Base-by-base conservation (phyloP, 2,797 vertebrate species). In the Tapirus indicus region DNA sequence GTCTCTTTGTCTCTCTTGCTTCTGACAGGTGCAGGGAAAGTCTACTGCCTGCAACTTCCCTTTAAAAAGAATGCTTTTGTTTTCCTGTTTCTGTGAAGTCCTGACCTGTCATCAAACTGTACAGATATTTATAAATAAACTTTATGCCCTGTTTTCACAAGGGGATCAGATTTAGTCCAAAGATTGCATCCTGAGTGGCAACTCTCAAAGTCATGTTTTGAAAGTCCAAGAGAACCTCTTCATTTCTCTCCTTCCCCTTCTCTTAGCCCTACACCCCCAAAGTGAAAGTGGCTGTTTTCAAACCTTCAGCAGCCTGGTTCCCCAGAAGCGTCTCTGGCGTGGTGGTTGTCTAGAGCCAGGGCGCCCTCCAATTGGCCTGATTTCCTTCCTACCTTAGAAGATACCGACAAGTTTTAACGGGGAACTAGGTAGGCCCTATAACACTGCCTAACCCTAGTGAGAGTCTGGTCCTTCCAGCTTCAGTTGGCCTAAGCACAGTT, bases 61-160 rank as follows among this genome's bases (percentile, higher is more conserved):
- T 97, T 95, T 75, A 72, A 35, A 96, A 94, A 98, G 86, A 98
- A 98, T 98, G 96, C 56, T 96, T 98, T 98, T 98, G 97, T 98
- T 99, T 98, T 93, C 64, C 98, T 98, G 97, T 98, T 98, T 98
- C 94, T 97, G 97, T 99, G 97, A 98, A 98, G 98, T 98, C 98
- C 97, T 98, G 96, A 98, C 98, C 98, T 98, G 98, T 98, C 98
- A 98, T 98, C 98, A 98, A 97, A 98, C 94, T 98, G 98, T 99
- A 99, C 98, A 99, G 98, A 98, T 98, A 98, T 97, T 98, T 99
- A 98, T 99, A 99, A 99, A 99, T 99, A 99, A 99, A 99, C 98
- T 98, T 98, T 97, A 98, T 98, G 98, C 97, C 98, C 98, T 98
- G 98, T 99, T 98, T 99, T 98, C 98, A 98, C 98, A 98, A 98